phyloP scores from a whole-genome alignment of 1,140 invertebrate genomes.

The Atopsyche davidsoni region DNA sequence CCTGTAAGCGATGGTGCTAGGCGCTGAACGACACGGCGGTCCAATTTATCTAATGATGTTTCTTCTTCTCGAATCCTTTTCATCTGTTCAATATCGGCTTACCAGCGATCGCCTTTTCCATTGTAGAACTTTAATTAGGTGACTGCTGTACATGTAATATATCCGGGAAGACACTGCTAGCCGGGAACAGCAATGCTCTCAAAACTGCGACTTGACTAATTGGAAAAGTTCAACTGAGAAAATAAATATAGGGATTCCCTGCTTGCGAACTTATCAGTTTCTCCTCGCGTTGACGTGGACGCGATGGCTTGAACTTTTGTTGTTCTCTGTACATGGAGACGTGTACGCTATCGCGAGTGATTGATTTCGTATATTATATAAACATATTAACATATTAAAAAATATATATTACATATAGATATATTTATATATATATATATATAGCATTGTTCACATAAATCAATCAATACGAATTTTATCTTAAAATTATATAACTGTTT shows the following conservation, averaged over 20 bases:
- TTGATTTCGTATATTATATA: not conserved
- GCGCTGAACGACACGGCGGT: not conserved
- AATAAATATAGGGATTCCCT: slow-evolving; percentile 16
- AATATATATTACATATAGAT: not conserved
- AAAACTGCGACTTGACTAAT: slow-evolving; percentile 26
- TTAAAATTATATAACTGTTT: too few relatives aligned
- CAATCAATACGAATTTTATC: too few relatives aligned
- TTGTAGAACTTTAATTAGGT: not conserved
- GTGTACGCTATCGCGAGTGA: too few relatives aligned
- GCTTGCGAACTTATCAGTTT: not conserved
- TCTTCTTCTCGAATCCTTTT: not conserved
- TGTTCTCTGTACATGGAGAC: too few relatives aligned
- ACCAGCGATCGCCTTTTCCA: not conserved
- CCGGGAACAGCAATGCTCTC: too few relatives aligned
- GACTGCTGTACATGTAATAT: too few relatives aligned
- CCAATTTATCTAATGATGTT: not conserved
- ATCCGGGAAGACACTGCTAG: too few relatives aligned
- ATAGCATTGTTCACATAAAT: too few relatives aligned
- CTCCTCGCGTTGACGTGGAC: not conserved
- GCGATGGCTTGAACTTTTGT: not conserved
- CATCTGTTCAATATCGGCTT: not conserved
- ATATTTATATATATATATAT: too few relatives aligned
- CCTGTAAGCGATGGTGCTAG: too few relatives aligned
- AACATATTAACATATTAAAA: not conserved
- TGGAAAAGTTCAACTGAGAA: slow-evolving; percentile 24